Evolutionary conservation across 2,888 invertebrate genomes (phyloP), one percentile per base, ranked within the genome.

Genomic region (Arctia plantaginis): DNA sequence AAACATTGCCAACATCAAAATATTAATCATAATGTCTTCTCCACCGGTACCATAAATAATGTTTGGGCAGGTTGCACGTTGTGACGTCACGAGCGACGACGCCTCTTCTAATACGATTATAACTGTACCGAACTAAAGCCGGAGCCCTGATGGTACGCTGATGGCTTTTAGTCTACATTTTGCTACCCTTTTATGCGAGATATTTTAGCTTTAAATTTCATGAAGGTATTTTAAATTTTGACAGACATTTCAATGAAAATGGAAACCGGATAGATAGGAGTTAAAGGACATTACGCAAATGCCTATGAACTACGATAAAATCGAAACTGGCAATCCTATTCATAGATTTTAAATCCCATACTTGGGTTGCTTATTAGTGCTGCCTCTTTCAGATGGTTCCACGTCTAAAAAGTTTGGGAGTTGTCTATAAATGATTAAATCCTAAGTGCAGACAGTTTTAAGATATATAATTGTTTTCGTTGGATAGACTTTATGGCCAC

Each of bases 61-160:
- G 76, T 81, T 77, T 73, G 69, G 79, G 66, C 78, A 80, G 79
- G 77, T 69, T 74, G 74, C 64, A 39, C 74, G 66, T 71, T 71
- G 74, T 87, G 80, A 82, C 76, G 78, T 80, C 79, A 82, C 67
- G 79, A 82, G 76, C 78, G 80, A 76, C 86, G 88, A 84, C 89
- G 90, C 89, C 90, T 86, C 84, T 12, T 77, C 86, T 94, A 93
- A 94, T 92, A 86, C 89, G 91, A 93, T 93, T 93, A 94, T 89
- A 90, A 90, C 87, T 87, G 89, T 88, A 88, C 86, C 88, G 83
- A 85, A 84, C 80, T 80, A 80, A 83, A 85, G 84, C 82, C 80
- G 78, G 70, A 74, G 80, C 80, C 82, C 78, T 82, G 75, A 84
- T 82, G 81, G 75, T 80, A 77, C 80, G 77, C 73, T 74, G 77